Conservation (phyloP, 1,140 invertebrate species). For the Drosophila biarmipes region DNA sequence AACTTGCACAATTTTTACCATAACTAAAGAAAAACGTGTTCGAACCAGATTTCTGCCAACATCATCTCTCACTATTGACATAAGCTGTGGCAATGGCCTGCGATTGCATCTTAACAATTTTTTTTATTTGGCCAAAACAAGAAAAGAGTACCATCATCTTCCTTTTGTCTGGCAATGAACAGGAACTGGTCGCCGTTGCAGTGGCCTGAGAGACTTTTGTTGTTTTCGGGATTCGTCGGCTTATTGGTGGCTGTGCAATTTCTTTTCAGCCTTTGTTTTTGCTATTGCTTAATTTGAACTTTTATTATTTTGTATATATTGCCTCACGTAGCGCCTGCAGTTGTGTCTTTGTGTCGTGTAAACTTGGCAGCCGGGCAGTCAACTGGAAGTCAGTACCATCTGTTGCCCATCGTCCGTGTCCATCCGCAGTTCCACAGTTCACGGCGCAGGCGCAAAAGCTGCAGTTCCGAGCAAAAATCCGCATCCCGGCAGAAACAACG, state of each 20-base stretch:
- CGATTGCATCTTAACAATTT: conserved; percentile 43
- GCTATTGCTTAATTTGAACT: conserved; percentile 72
- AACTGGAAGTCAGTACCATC: conserved; percentile 42
- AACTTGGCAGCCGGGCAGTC: conserved; percentile 52
- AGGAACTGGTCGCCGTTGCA: conserved; percentile 59
- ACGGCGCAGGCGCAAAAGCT: conserved; percentile 9
- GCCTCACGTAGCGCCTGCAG: conserved; percentile 52
- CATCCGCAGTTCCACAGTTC: conserved; percentile 18
- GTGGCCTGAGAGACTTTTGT: conserved; percentile 29
- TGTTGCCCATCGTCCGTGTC: conserved; percentile 31
- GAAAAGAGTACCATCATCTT: conserved; percentile 68
- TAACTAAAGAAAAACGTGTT: conserved; percentile 58
- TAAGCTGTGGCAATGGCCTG: conserved; percentile 61
- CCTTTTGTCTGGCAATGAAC: conserved; percentile 67
- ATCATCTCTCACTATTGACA: conserved; percentile 60
- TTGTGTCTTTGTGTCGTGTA: conserved; percentile 69
- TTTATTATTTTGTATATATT: conserved; percentile 57
- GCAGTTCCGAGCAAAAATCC: conserved; percentile 24
- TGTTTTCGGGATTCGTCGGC: conserved; percentile 28
- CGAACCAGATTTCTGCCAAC: conserved; percentile 59
- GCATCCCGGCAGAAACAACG: conserved; percentile 36
- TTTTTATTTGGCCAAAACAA: conserved; percentile 21
- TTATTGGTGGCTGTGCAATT: conserved; percentile 43
- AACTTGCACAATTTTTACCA: conserved; percentile 54
- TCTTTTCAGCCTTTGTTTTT: conserved; percentile 51